Evolutionary conservation across 2,113 vertebrate species (phyloP), one percentile per base, ranked within the genome.

Genomic region (Lophius piscatorius): DNA sequence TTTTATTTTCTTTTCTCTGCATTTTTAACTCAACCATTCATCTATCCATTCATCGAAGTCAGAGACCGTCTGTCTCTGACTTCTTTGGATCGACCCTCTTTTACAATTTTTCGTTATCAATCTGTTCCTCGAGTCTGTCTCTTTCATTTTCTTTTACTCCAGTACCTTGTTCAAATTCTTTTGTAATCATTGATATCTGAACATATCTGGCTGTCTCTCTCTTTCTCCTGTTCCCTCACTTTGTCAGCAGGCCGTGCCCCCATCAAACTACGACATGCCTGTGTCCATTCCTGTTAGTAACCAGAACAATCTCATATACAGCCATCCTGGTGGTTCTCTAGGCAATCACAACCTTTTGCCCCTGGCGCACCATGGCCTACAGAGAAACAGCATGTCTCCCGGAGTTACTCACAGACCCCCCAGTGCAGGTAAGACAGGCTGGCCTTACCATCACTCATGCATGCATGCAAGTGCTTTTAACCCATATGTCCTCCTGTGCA

Each of bases 301-400:
- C 90, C 97, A 96, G 89, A 98, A 95, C 92, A 97, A 93, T 84
- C 77, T 97, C 90, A 94, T 97, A 12, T 99, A 99, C 91, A 98
- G 94, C 84, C 97, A 96, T 80, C 94, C 94, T 9, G 94, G 94
- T 47, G 94, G 94, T 74, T 96, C 96, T 0, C 91, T 98, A 86
- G 96, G 96, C 74, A 99, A 98, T 83, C 97, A 96, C 86, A 98
- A 95, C 87, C 94, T 99, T 87, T 90, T 98, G 92, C 96, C 96
- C 1, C 89, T 99, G 91, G 91, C 94, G 52, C 97, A 99, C 90
- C 97, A 96, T 70, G 94, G 96, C 81, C 92, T 98, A 89, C 97
- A 98, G 90, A 95, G 97, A 88, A 99, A 99, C 90, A 99, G 94
- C 90, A 98, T 99, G 97, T 99, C 97, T 88, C 97, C 97, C 57